Percentiles rank a stretch among this genome's conserved stretches.
phyloP scores from a whole-genome alignment of 2,888 invertebrate genomes.

The Andrena bucephala region DNA sequence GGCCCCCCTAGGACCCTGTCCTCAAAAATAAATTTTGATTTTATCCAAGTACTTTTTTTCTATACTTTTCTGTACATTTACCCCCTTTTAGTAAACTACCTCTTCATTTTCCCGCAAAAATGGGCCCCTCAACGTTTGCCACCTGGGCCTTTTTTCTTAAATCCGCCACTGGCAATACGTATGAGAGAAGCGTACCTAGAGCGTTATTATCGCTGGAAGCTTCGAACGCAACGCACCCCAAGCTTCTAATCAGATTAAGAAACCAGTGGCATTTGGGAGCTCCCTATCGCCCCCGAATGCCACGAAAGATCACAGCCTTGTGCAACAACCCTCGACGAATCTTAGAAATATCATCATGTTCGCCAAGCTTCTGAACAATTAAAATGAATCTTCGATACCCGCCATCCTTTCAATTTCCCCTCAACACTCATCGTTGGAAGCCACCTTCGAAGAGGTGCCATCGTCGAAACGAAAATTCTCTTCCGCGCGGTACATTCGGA shows the following conservation, averaged over 20 bases:
- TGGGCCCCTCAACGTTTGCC: no score
- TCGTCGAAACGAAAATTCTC: no score
- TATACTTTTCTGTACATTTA: no score
- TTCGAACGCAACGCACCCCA: background rate
- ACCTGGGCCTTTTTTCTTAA: no score
- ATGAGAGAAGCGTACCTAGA: background rate
- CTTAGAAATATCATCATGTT: background rate
- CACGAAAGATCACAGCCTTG: background rate
- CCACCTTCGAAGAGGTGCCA: background rate
- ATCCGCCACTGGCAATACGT: no score
- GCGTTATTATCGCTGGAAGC: slow-evolving; percentile 37
- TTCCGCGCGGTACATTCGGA: no score
- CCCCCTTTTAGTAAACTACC: no score
- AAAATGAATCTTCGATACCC: background rate
- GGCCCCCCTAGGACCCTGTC: no score
- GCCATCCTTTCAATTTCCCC: no score
- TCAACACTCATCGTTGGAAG: background rate
- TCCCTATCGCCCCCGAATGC: slow-evolving; percentile 12
- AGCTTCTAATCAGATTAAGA: slow-evolving; percentile 53
- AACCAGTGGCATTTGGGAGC: slow-evolving; percentile 22
- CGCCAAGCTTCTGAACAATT: background rate
- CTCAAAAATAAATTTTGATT: no score
- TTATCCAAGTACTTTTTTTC: no score
- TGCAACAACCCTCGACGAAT: background rate
- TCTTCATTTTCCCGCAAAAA: no score